phyloP scores from a whole-genome alignment of 2,113 vertebrate species.

The Microcebus jonahi region DNA sequence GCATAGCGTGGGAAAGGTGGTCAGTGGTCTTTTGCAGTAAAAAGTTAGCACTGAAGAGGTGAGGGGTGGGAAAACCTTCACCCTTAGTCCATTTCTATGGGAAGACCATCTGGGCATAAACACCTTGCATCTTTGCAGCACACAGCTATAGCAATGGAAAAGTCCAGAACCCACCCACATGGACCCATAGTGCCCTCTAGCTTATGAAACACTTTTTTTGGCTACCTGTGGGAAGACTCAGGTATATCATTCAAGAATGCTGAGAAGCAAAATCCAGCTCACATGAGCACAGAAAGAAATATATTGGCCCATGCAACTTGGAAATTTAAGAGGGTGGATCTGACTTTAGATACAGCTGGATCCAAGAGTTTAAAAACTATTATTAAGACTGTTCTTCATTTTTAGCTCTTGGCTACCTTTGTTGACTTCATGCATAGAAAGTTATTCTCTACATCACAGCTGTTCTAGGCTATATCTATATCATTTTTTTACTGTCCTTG shows the following conservation, averaged over 20 bases:
- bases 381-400: background rate
- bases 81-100: background rate
- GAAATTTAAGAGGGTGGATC: background rate
- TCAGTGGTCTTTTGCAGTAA: background rate
- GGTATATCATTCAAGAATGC: background rate
- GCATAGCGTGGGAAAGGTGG: background rate
- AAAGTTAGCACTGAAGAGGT: background rate
- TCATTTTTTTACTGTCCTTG: background rate
- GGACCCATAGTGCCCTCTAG: background rate
- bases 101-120: background rate
- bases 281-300: background rate
- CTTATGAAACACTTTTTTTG: background rate
- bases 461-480: background rate
- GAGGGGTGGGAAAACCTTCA: background rate
- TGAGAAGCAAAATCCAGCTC: background rate
- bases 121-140: background rate
- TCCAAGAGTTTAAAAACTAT: background rate
- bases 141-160: background rate
- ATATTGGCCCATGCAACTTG: background rate
- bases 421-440: background rate
- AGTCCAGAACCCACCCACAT: background rate
- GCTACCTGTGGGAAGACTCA: background rate
- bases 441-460: background rate
- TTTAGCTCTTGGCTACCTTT: background rate
- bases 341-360: background rate